Evolutionary conservation across 2,888 invertebrate genomes (phyloP), one percentile per base, ranked within the genome.

Genomic region (Drosophila pseudotalamancana): DNA sequence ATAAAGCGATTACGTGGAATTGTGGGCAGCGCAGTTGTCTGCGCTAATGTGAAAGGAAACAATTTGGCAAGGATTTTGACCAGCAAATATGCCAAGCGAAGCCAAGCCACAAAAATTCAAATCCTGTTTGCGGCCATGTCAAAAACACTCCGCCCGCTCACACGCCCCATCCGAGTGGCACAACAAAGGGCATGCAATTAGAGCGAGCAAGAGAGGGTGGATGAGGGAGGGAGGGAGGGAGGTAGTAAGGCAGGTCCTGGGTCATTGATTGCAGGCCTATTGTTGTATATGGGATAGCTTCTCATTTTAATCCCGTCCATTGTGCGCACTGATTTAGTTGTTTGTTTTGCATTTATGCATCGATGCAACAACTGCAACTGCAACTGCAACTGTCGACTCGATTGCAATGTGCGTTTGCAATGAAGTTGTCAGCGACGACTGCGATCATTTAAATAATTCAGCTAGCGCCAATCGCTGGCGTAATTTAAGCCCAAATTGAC

Each of bases 401-500:
- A n/a, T n/a, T n/a, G 56, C 32, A 19, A 16, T 46, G 48, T 27
- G 31, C 64, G 46, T 25, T 45, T 25, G 62, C 55, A 86, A 86
- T 86, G 73, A 83, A 81, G 81, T 86, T 81, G 87, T 81, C 81
- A 83, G 64, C 46, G 46, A 53, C 60, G 63, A 60, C 59, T 35
- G 35, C 50, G 68, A 66, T 66, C 82, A 75, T 82, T 81, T 69
- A 75, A 72, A 82, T 82, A 49, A 72, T 57, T 76, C 59, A 57
- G 51, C 49, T 51, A 46, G 42, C 61, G 56, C 48, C 83, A 79
- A 83, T 83, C 68, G 76, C 60, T 53, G 45, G 73, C 67, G 87
- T 87, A 69, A 84, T 87, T 87, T 81, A 83, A 83, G 79, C 86
- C 78, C 87, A 87, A 77, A 84, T 75, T 82, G 87, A 82, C 82